phyloP scores from a whole-genome alignment of 2,888 invertebrate genomes.

The Zeuzera pyrina region DNA sequence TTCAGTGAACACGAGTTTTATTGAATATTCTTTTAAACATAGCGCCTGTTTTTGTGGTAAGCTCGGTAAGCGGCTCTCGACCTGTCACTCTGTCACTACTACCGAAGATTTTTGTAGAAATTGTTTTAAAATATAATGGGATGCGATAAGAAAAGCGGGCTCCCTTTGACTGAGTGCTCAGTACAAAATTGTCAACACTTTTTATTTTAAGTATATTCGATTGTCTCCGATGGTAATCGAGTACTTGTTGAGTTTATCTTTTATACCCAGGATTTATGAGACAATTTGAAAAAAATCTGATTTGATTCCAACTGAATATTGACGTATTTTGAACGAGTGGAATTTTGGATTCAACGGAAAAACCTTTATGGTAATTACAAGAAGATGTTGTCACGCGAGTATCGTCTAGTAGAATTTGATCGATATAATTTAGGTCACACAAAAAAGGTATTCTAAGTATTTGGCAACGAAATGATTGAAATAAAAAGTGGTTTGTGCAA shows the following conservation, averaged over 20 bases:
- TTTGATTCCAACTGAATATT: too few relatives aligned
- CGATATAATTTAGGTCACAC: too few relatives aligned
- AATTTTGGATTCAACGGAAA: too few relatives aligned
- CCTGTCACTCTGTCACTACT: conserved; percentile 18
- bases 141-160: conserved; percentile 20
- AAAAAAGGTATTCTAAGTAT: too few relatives aligned
- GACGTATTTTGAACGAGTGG: too few relatives aligned
- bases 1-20: too few relatives aligned
- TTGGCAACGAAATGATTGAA: too few relatives aligned
- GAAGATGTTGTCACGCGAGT: neutral
- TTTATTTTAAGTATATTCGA: conserved; percentile 28
- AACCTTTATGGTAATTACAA: too few relatives aligned
- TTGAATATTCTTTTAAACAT: too few relatives aligned
- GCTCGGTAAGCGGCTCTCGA: conserved; percentile 10
- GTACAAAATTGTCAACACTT: conserved; percentile 29
- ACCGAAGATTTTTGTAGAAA: conserved; percentile 29
- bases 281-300: neutral
- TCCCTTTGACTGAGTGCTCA: conserved; percentile 14
- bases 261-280: conserved; percentile 6
- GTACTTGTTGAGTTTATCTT: too few relatives aligned
- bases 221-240: conserved; percentile 35
- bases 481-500: too few relatives aligned
- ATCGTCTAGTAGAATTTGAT: neutral
- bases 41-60: conserved; percentile 19
- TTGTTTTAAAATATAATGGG: conserved; percentile 28